Percentiles rank a stretch among this genome's conserved stretches.
Conservation (phyloP, 2,113 vertebrate genomes). For the Python bivittatus region DNA sequence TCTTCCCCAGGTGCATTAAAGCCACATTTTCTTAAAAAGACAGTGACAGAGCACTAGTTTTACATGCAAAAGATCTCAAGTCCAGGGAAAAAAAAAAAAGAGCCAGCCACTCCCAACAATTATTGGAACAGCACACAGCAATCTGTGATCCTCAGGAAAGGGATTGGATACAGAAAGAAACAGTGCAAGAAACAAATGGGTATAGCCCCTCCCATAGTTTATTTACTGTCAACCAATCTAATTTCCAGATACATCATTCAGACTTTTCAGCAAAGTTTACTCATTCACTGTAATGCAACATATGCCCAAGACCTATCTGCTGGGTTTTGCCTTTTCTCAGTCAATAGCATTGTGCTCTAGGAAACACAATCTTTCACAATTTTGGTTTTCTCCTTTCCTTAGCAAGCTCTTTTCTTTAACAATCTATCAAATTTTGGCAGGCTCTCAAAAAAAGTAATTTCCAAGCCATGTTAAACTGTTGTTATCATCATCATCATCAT, state of each 20-base stretch:
- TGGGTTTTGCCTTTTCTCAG: neutral
- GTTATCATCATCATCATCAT: neutral
- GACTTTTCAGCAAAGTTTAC: neutral
- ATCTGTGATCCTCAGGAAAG: neutral
- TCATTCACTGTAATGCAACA: neutral
- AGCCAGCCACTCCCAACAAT: neutral
- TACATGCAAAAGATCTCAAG: neutral
- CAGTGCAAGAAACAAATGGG: neutral
- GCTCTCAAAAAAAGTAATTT: neutral
- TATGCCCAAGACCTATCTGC: neutral
- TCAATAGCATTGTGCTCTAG: neutral
- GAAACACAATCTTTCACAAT: neutral
- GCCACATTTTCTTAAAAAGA: neutral
- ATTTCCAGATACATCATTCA: neutral
- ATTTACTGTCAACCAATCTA: neutral
- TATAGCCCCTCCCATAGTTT: no score
- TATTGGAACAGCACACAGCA: neutral
- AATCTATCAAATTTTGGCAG: slow-evolving; percentile 3
- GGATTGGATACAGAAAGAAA: neutral
- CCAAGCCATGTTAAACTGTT: neutral
- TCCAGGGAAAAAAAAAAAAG: neutral
- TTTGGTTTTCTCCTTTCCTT: neutral
- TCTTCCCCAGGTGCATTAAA: neutral
- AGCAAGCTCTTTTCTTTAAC: neutral
- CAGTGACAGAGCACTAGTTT: neutral